These are phyloP conservation scores for Erebia aethiops DNA, from an alignment of 2,888 invertebrate genomes.

Conservation along the genomic window DNA sequence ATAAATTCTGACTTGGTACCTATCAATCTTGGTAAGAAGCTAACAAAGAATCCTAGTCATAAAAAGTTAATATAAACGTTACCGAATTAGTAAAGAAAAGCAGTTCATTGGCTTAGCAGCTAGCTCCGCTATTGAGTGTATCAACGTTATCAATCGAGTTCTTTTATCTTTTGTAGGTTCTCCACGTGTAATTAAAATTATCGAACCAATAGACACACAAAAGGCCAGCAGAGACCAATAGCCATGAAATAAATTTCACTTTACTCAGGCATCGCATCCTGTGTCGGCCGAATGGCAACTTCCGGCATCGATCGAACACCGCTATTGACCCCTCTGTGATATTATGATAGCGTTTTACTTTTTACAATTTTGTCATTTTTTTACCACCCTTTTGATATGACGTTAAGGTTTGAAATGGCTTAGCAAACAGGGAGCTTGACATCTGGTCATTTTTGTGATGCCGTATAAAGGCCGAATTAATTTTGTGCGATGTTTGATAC, in stretches of 20 bases:
- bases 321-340: slow-evolving; percentile 66
- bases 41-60: too few relatives aligned
- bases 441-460: slow-evolving; percentile 34
- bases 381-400: slow-evolving; percentile 1
- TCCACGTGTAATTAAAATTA: slow-evolving; percentile 20
- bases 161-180: not conserved
- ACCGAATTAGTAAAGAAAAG: too few relatives aligned
- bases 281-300: slow-evolving; percentile 51
- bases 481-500: slow-evolving; percentile 28
- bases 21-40: too few relatives aligned
- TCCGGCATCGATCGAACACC: slow-evolving; percentile 70
- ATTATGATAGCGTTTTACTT: slow-evolving; percentile 52
- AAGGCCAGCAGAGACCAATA: slow-evolving; percentile 34
- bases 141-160: not conserved
- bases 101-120: too few relatives aligned
- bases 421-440: slow-evolving; percentile 10
- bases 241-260: slow-evolving; percentile 48
- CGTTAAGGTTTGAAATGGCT: slow-evolving; percentile 4
- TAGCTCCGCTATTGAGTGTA: too few relatives aligned
- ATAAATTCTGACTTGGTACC: too few relatives aligned
- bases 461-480: slow-evolving; percentile 31
- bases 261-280: slow-evolving; percentile 41
- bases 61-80: too few relatives aligned
- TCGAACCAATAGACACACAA: slow-evolving; percentile 23
- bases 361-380: slow-evolving; percentile 27